A percentile compares a stretch with the other conserved stretches of the same genome.
Evolutionary conservation across 2,888 invertebrate genomes (phyloP).

Genomic region (Lepidocyrtoides sp.): DNA sequence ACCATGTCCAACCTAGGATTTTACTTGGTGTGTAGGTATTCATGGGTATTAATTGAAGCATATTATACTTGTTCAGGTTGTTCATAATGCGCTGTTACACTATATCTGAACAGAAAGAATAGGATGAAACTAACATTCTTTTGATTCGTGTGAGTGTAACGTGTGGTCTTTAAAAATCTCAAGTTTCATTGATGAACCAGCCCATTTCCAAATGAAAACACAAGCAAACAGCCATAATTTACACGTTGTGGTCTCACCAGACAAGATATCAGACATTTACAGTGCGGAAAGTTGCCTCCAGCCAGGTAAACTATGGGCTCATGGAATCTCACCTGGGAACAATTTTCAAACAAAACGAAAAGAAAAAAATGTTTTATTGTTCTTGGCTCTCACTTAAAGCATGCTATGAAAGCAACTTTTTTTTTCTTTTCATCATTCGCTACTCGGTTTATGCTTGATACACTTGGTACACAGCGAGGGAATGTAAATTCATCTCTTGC

Average conservation of each 20-base stretch:
- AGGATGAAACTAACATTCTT: constrained; percentile 23
- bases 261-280: constrained; percentile 47
- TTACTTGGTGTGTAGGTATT: constrained; percentile 15
- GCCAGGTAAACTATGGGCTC: constrained; percentile 74
- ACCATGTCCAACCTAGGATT: not conserved
- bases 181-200: constrained; percentile 69
- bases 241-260: constrained; percentile 71
- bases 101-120: not conserved
- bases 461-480: constrained; percentile 4
- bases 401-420: constrained; percentile 34
- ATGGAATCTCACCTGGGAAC: constrained; percentile 78
- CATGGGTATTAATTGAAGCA: not conserved
- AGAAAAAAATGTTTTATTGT: constrained; percentile 72
- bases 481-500: constrained; percentile 42
- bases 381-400: constrained; percentile 32
- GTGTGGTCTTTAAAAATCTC: constrained; percentile 75
- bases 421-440: not conserved
- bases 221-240: constrained; percentile 68
- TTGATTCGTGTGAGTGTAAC: constrained; percentile 41
- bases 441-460: not conserved
- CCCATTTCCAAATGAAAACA: constrained; percentile 74
- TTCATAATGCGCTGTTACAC: not conserved
- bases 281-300: constrained; percentile 68
- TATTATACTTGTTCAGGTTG: not conserved
- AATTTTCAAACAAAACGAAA: constrained; percentile 14